Conservation (phyloP, 2,888 invertebrate species). For the Eumacrocentrus americanus region DNA sequence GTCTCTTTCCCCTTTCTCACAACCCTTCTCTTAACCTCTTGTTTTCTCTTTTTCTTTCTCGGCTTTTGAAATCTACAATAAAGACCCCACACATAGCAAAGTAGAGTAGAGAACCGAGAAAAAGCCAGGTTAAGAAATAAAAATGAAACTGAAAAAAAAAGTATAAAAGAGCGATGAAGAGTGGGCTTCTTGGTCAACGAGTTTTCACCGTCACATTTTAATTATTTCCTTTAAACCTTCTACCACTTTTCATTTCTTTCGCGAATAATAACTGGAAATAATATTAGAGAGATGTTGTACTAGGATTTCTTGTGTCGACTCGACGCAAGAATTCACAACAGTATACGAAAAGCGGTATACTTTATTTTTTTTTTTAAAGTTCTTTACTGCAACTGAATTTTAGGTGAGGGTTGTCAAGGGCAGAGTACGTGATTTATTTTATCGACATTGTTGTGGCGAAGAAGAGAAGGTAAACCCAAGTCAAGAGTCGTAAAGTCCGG, state of each 20-base stretch:
- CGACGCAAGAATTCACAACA: too few relatives aligned
- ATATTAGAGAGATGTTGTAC: too few relatives aligned
- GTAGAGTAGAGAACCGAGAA: conserved; percentile 17
- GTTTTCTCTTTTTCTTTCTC: conserved; percentile 29
- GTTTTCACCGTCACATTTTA: conserved; percentile 24
- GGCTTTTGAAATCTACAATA: conserved; percentile 43
- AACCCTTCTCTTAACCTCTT: conserved; percentile 29
- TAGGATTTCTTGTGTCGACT: too few relatives aligned
- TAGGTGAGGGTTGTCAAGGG: too few relatives aligned
- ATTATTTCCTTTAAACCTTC: conserved; percentile 14
- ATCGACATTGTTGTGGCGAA: too few relatives aligned
- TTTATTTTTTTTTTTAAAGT: too few relatives aligned
- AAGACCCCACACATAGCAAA: conserved; percentile 27
- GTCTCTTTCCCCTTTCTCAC: conserved; percentile 14
- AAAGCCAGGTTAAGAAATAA: background rate
- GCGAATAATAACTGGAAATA: too few relatives aligned
- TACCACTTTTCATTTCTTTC: conserved; percentile 1
- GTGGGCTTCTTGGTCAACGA: conserved; percentile 27
- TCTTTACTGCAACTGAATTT: too few relatives aligned
- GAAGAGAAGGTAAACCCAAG: too few relatives aligned
- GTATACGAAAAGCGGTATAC: too few relatives aligned
- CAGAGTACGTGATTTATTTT: too few relatives aligned
- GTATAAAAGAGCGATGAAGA: conserved; percentile 17
- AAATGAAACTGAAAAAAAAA: background rate
- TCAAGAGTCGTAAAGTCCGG: too few relatives aligned